Conservation (phyloP, 2,113 vertebrate species). For the Mellivora capensis region DNA sequence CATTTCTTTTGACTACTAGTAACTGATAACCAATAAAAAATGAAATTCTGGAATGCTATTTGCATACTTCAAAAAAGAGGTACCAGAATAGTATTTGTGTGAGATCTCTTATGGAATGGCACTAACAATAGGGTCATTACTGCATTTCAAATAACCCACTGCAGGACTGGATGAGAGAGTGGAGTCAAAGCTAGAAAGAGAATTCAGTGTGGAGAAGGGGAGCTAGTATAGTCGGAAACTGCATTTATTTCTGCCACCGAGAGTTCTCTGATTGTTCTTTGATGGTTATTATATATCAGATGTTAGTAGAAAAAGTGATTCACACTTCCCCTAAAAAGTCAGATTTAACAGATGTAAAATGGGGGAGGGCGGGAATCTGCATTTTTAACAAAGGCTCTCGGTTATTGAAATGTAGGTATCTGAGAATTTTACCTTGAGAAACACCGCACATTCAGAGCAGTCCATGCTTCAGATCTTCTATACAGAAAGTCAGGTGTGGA, state of each 20-base stretch:
- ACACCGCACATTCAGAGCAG: not conserved
- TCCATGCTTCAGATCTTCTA: not conserved
- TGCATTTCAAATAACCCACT: not conserved
- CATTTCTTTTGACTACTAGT: not conserved
- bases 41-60: not conserved
- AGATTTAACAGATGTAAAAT: not conserved
- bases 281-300: not conserved
- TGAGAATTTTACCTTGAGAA: not conserved
- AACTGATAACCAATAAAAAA: slow-evolving; percentile 1
- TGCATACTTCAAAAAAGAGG: not conserved
- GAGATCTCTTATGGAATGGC: not conserved
- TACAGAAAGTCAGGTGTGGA: not conserved
- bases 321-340: not conserved
- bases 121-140: not conserved
- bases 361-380: not conserved
- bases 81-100: not conserved
- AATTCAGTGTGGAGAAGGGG: not conserved
- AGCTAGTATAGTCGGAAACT: not conserved
- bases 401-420: not conserved
- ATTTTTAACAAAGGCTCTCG: not conserved
- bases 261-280: not conserved
- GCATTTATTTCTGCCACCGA: not conserved
- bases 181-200: not conserved
- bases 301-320: not conserved
- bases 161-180: not conserved